Conservation (phyloP, 2,888 invertebrate species). For the Hirtodrosophila trivittata region DNA sequence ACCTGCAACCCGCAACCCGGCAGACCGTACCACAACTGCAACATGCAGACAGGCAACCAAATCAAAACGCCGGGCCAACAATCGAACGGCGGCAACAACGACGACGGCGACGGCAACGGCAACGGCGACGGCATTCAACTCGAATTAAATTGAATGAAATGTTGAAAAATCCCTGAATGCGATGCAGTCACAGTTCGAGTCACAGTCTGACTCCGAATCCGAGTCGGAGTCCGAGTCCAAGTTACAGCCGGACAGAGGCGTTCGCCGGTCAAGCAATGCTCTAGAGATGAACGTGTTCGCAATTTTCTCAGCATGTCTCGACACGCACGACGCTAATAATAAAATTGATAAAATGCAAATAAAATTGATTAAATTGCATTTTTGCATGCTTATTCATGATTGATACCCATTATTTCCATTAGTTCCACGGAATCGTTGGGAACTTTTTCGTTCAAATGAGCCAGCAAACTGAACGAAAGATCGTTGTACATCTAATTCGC, state of each 20-base stretch:
- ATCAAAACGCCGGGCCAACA: conserved; percentile 56
- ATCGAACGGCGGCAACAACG: conserved; percentile 38
- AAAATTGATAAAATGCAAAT: too few species aligned
- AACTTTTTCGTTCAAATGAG: too few species aligned
- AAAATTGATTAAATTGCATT: too few species aligned
- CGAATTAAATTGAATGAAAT: conserved; percentile 73
- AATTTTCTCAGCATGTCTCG: neutral
- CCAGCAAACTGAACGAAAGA: too few species aligned
- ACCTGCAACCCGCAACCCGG: conserved; percentile 11
- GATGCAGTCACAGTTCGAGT: conserved; percentile 37
- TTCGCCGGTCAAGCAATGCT: conserved; percentile 26
- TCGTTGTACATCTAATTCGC: too few species aligned
- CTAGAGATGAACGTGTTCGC: neutral
- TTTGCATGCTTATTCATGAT: too few species aligned
- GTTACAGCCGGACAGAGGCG: conserved; percentile 13
- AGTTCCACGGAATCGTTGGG: too few species aligned
- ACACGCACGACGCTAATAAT: neutral
- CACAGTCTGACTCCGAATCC: conserved; percentile 4
- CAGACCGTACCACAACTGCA: conserved; percentile 24
- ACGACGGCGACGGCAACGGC: neutral
- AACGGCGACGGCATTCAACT: conserved; percentile 54
- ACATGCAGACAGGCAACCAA: conserved; percentile 49
- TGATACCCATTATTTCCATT: too few species aligned
- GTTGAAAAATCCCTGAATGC: conserved; percentile 65
- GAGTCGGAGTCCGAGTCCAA: conserved; percentile 13